These are phyloP conservation scores for Tetropium fuscum DNA, from an alignment of 2,888 invertebrate species.

Conservation along the genomic window DNA sequence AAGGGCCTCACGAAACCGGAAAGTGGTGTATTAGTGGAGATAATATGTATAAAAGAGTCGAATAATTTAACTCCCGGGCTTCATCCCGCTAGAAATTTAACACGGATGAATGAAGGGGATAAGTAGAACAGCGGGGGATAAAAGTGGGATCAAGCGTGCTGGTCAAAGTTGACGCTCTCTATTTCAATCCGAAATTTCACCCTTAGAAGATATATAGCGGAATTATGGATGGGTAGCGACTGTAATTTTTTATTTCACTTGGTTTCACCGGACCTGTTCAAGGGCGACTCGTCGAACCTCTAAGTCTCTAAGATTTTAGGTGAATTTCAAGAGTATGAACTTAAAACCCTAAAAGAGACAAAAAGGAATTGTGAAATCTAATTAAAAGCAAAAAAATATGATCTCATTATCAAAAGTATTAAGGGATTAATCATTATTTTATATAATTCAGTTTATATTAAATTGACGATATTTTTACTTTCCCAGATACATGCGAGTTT, in stretches of 20 bases:
- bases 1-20: constrained; percentile 36
- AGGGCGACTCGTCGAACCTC: constrained; percentile 13
- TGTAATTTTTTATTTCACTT: constrained; percentile 55
- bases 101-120: constrained; percentile 59
- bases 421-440: too few relatives aligned
- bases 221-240: constrained; percentile 57
- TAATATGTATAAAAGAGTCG: constrained; percentile 46
- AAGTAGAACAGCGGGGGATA: constrained; percentile 55
- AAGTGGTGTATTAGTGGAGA: constrained; percentile 37
- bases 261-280: constrained; percentile 38
- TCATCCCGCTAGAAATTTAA: constrained; percentile 48
- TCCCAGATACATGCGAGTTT: too few relatives aligned
- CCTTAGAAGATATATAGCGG: constrained; percentile 56
- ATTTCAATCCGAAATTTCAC: constrained; percentile 58
- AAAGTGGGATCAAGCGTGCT: constrained; percentile 53
- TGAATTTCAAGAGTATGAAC: too few relatives aligned
- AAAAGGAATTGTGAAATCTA: too few relatives aligned
- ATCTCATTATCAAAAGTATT: too few relatives aligned
- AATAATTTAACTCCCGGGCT: constrained; percentile 46
- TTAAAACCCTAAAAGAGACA: too few relatives aligned
- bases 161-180: constrained; percentile 58
- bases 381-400: too few relatives aligned
- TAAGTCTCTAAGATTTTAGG: neutral
- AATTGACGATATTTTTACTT: too few relatives aligned
- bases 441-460: too few relatives aligned